phyloP scores from a whole-genome alignment of 2,113 vertebrate genomes.

The Notothenia coriiceps region DNA sequence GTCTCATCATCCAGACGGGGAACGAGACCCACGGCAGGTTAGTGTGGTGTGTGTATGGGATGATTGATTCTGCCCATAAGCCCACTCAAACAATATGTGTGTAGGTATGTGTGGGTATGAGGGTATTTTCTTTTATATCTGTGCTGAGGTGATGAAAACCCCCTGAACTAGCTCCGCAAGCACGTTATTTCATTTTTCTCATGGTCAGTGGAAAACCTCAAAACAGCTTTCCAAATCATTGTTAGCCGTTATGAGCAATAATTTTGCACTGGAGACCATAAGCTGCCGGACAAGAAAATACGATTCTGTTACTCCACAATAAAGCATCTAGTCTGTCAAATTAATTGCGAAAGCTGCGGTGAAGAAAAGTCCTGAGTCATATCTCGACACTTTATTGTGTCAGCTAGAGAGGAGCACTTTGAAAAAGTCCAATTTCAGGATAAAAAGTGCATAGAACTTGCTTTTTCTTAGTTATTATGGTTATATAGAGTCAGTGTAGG shows the following conservation, averaged over 20 bases:
- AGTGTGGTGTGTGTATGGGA: slow-evolving; percentile 43
- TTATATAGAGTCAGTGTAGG: neutral
- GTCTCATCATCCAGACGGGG: slow-evolving; percentile 16
- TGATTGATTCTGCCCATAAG: slow-evolving; percentile 6
- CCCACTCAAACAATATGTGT: slow-evolving; percentile 20
- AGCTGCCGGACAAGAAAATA: slow-evolving; percentile 23
- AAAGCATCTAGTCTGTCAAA: slow-evolving; percentile 29
- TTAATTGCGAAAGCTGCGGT: slow-evolving; percentile 48
- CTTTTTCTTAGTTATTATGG: neutral
- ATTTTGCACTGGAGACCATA: slow-evolving; percentile 33
- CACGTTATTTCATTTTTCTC: slow-evolving; percentile 52
- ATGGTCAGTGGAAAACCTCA: slow-evolving; percentile 45
- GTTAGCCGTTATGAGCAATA: slow-evolving; percentile 40
- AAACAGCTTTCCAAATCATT: slow-evolving; percentile 28
- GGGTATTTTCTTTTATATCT: slow-evolving; percentile 33
- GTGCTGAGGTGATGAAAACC: slow-evolving; percentile 56
- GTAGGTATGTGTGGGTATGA: slow-evolving; percentile 4
- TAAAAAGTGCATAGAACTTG: neutral
- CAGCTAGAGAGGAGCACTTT: slow-evolving; percentile 7
- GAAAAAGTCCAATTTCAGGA: slow-evolving; percentile 11
- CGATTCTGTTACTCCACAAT: slow-evolving; percentile 29
- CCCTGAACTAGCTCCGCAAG: slow-evolving; percentile 52
- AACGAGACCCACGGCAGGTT: slow-evolving; percentile 69
- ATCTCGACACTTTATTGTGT: slow-evolving; percentile 32
- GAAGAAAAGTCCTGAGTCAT: slow-evolving; percentile 30